Conservation (phyloP, 2,888 invertebrate genomes). For the Ashinkailepas kermadecensis region DNA sequence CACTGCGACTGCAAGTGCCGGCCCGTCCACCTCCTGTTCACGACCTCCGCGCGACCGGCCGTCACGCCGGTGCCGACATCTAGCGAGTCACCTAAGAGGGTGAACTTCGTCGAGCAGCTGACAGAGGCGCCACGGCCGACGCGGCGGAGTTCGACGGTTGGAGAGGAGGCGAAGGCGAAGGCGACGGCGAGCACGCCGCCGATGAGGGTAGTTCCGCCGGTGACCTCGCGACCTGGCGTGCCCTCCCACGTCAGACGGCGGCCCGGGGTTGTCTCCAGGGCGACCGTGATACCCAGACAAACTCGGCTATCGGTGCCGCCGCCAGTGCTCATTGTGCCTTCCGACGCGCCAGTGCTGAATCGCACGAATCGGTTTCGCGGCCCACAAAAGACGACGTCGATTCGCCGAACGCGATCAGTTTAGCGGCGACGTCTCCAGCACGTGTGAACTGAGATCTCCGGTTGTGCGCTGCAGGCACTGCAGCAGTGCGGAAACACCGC, state of each 20-base stretch:
- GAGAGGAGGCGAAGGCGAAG: background rate
- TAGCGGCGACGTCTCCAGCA: too few species aligned
- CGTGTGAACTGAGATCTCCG: too few species aligned
- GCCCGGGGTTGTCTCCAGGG: background rate
- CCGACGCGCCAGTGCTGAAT: background rate
- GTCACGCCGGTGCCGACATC: background rate
- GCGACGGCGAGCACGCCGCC: background rate
- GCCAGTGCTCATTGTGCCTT: background rate
- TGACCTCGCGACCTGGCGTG: background rate
- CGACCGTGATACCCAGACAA: background rate
- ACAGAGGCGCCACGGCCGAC: background rate
- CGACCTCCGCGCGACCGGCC: background rate
- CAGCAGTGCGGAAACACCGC: too few species aligned
- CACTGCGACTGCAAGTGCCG: constrained; percentile 19
- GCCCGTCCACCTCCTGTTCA: background rate
- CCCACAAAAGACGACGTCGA: too few species aligned
- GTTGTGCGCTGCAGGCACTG: too few species aligned
- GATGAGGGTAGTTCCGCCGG: background rate
- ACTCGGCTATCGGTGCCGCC: background rate
- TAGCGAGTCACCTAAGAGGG: background rate
- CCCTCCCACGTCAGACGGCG: background rate
- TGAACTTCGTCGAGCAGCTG: background rate
- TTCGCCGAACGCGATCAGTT: too few species aligned
- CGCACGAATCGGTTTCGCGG: background rate
- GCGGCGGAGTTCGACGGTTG: background rate